A percentile compares a stretch with the other conserved stretches of the same genome.
Evolutionary conservation across 2,888 invertebrate genomes (phyloP).

Genomic region (Unio pictorum): DNA sequence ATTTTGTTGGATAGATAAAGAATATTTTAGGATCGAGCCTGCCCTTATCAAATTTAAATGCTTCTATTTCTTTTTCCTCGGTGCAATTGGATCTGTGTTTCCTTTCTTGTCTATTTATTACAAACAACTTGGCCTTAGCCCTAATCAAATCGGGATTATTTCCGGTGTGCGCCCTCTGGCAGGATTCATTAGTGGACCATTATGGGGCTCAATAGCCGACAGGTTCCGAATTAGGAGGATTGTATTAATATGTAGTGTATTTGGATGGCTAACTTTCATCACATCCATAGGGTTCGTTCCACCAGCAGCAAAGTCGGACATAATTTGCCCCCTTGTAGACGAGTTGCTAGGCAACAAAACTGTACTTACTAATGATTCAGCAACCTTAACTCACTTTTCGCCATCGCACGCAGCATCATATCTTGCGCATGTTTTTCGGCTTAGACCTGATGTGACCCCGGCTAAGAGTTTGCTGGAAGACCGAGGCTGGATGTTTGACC

Average conservation of each 20-base stretch:
- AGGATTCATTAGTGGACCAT: constrained; percentile 39
- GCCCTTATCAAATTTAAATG: constrained; percentile 34
- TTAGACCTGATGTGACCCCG: constrained; percentile 12
- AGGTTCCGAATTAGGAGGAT: constrained; percentile 33
- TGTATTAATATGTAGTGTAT: constrained; percentile 31
- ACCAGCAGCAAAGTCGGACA: constrained; percentile 18
- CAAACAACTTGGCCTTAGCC: constrained; percentile 45
- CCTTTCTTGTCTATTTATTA: constrained; percentile 41
- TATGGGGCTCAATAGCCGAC: constrained; percentile 43
- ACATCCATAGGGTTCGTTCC: constrained; percentile 41
- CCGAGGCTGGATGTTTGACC: constrained; percentile 43
- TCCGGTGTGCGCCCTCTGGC: constrained; percentile 40
- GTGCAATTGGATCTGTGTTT: constrained; percentile 40
- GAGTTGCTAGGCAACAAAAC: constrained; percentile 11
- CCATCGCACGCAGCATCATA: constrained; percentile 5
- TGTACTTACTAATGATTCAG: background rate
- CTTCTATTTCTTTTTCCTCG: constrained; percentile 42
- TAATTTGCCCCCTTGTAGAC: constrained; percentile 22
- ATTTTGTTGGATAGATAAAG: too few species aligned
- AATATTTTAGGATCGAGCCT: constrained; percentile 21
- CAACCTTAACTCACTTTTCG: constrained; percentile 1
- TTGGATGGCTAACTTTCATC: constrained; percentile 39
- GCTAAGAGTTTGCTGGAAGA: constrained; percentile 36
- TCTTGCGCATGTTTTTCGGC: too few species aligned
- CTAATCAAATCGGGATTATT: constrained; percentile 42